These are phyloP conservation scores for Himantopus leucocephalus DNA, from an alignment of 2,113 vertebrate genomes.

Conservation along the genomic window DNA sequence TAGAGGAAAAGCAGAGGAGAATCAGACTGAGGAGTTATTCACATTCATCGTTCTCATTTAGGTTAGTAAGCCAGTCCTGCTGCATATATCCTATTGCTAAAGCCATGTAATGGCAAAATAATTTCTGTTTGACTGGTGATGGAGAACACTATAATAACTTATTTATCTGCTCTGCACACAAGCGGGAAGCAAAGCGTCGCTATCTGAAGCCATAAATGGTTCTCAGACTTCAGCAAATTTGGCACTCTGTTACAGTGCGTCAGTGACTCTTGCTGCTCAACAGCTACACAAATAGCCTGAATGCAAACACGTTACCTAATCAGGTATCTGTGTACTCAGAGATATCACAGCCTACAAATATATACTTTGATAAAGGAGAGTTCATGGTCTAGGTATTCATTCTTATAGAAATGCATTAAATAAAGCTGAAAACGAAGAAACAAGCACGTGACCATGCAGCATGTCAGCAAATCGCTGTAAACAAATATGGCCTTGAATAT, in stretches of 20 bases:
- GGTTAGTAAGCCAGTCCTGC: not conserved
- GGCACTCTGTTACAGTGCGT: not conserved
- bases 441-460: not conserved
- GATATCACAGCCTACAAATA: conserved; percentile 40
- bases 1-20: not conserved
- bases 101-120: not conserved
- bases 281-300: not conserved
- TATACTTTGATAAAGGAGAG: conserved; percentile 43
- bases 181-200: not conserved
- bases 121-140: conserved; percentile 1
- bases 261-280: conserved; percentile 18
- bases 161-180: conserved; percentile 13
- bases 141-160: not conserved
- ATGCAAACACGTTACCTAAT: conserved; percentile 50
- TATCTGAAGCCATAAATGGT: not conserved
- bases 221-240: conserved; percentile 23
- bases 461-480: not conserved
- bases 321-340: conserved; percentile 55
- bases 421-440: not conserved
- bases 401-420: conserved; percentile 10
- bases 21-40: not conserved
- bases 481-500: not conserved
- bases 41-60: not conserved
- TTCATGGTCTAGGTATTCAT: conserved; percentile 22
- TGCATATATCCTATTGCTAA: not conserved